Base-by-base conservation (phyloP, 2,113 vertebrate genomes). In the Scomber japonicus region DNA sequence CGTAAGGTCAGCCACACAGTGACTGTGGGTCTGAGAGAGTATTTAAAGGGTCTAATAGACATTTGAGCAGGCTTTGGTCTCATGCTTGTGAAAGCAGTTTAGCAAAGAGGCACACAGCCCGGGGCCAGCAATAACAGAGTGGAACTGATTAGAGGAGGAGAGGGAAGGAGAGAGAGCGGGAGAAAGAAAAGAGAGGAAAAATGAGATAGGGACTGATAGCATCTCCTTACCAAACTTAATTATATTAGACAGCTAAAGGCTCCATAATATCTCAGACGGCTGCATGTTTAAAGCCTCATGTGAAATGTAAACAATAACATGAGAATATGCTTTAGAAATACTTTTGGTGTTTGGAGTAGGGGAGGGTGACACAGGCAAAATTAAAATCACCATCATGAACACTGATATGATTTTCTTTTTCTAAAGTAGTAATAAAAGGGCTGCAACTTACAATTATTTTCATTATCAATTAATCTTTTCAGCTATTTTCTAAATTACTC, bases 11-110 rank as follows among this genome's bases (percentile, higher is more conserved):
- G 81, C 65, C 61, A 12, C 81, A 74, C 71, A 35, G 70, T 65
- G 79, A 89, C 80, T 76, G 40, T 3, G 71, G 66, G 62, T 65
- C 56, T 62, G 75, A 50, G 56, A 14, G 69, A 63, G 77, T 70
- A 75, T 89, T 91, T 88, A 81, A 84, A 64, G 54, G 75, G 48
- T 78, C 81, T 78, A 84, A 79, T 44, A 62, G 90, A 90, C 81
- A 89, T 86, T 81, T 81, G 80, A 91, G 91, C 55, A 81, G 87
- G 76, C 88, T 92, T 92, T 88, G 85, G 89, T 87, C 86, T 91
- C 88, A 83, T 81, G 76, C 88, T 93, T 91, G 72, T 91, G 91
- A 92, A 94, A 94, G 86, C 91, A 92, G 89, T 94, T 93, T 87
- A 92, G 82, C 66, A 75, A 80, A 80, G 86, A 89, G 82, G 87